A percentile compares a stretch with the other conserved stretches of the same genome.
Evolutionary conservation across 2,113 vertebrate genomes (phyloP).

Genomic region (Mormyrus iriodes): DNA sequence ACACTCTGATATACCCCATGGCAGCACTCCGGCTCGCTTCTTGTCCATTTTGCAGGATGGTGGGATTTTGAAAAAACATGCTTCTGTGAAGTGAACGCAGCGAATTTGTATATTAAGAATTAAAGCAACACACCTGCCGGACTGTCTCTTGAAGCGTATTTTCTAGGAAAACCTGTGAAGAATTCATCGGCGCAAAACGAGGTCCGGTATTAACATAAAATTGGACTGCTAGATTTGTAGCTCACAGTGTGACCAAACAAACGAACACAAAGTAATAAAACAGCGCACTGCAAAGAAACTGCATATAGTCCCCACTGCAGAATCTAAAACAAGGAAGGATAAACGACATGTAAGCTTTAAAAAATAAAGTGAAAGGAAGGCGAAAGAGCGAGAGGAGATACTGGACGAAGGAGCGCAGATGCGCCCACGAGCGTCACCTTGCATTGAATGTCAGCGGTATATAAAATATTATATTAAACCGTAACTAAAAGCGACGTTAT

Average conservation of each 20-base stretch:
- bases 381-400: conserved; percentile 8
- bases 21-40: background rate
- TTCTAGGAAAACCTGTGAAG: background rate
- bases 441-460: conserved; percentile 17
- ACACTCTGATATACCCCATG: background rate
- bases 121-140: background rate
- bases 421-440: conserved; percentile 27
- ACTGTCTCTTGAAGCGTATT: background rate
- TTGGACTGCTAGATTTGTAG: background rate
- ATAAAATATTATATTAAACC: background rate
- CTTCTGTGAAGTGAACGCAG: background rate
- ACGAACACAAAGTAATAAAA: conserved; percentile 16
- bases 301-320: conserved; percentile 11
- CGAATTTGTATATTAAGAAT: conserved; percentile 6
- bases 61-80: conserved; percentile 4
- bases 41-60: background rate
- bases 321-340: conserved; percentile 17
- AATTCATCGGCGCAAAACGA: background rate
- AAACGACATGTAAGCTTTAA: conserved; percentile 21
- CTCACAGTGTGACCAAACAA: background rate
- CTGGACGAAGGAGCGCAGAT: conserved; percentile 11
- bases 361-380: conserved; percentile 5
- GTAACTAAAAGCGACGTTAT: background rate
- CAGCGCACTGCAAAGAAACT: conserved; percentile 8
- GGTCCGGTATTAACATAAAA: conserved; percentile 1